Evolutionary conservation across 2,113 vertebrate species (phyloP).

Genomic region (Muntiacus reevesi): DNA sequence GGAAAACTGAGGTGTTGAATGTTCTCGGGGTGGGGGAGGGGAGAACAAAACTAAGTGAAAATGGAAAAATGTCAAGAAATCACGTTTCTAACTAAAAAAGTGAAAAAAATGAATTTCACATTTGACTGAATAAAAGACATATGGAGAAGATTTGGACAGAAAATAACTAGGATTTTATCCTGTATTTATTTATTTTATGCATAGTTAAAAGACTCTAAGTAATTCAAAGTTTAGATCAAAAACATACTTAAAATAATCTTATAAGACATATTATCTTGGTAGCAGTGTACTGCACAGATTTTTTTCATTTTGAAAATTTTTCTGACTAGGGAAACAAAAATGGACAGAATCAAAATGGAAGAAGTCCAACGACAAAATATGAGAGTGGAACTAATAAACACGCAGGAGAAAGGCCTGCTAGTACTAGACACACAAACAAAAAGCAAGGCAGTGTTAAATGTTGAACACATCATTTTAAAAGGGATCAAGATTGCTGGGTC

Average conservation of each 20-base stretch:
- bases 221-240: not conserved
- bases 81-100: not conserved
- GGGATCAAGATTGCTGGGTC: too few relatives aligned
- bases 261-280: not conserved
- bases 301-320: not conserved
- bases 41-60: not conserved
- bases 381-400: not conserved
- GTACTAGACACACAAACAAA: not conserved
- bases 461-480: not conserved
- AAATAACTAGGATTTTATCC: not conserved
- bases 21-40: too few relatives aligned
- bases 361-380: not conserved
- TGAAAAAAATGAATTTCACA: not conserved
- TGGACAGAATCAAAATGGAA: not conserved
- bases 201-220: not conserved
- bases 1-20: not conserved
- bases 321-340: not conserved
- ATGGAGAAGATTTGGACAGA: not conserved
- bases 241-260: not conserved
- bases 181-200: not conserved
- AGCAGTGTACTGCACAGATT: not conserved
- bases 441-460: not conserved
- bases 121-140: not conserved
- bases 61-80: not conserved
- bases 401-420: not conserved